These are phyloP conservation scores for Patella pellucida DNA, from an alignment of 2,888 invertebrate genomes.

Conservation along the genomic window DNA sequence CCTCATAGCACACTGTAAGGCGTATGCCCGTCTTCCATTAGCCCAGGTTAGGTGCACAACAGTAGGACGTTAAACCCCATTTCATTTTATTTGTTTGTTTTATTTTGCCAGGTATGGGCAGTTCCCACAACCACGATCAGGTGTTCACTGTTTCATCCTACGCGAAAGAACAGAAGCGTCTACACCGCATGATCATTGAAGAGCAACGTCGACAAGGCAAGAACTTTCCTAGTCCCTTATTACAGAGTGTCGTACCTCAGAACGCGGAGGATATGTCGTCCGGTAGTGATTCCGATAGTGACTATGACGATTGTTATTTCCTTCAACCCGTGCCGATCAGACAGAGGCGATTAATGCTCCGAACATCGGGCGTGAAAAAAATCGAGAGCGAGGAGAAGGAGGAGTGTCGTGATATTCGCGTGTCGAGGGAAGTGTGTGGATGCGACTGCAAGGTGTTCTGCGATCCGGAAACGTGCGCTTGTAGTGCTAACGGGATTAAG, in stretches of 20 bases:
- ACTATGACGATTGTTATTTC: constrained; percentile 68
- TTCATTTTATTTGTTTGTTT: not conserved
- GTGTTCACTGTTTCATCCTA: constrained; percentile 90
- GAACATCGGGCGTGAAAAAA: constrained; percentile 93
- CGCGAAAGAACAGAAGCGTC: constrained; percentile 87
- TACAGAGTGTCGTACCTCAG: constrained; percentile 41
- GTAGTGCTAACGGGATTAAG: constrained; percentile 94
- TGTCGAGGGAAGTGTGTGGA: constrained; percentile 82
- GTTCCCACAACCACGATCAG: constrained; percentile 78
- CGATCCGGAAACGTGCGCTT: constrained; percentile 95
- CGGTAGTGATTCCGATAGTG: constrained; percentile 56
- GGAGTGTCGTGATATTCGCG: constrained; percentile 91
- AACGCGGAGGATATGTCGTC: constrained; percentile 48
- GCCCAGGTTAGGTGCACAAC: too few relatives aligned
- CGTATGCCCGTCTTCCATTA: too few relatives aligned
- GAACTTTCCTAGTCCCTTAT: constrained; percentile 51
- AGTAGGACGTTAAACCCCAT: too few relatives aligned
- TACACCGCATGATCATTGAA: constrained; percentile 85
- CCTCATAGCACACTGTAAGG: too few relatives aligned
- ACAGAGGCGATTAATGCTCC: constrained; percentile 87
- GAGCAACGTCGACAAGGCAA: constrained; percentile 77
- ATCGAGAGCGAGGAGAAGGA: constrained; percentile 94
- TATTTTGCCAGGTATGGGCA: constrained; percentile 82
- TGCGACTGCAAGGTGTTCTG: constrained; percentile 76
- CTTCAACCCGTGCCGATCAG: constrained; percentile 89